Evolutionary conservation across 2,797 vertebrate species (phyloP).

Genomic region (Karalla daura): DNA sequence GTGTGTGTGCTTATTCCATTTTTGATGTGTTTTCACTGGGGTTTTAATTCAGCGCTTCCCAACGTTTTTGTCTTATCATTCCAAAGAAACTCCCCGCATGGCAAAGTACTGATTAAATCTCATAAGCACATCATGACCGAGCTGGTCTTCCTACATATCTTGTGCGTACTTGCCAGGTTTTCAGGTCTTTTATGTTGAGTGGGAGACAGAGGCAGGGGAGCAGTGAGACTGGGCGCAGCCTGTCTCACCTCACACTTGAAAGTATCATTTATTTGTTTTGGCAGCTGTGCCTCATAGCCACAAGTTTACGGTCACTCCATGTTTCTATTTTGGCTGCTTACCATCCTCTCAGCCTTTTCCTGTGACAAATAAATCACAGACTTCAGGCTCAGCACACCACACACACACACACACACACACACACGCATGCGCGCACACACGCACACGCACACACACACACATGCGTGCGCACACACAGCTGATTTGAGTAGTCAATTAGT

Average conservation of each 20-base stretch:
- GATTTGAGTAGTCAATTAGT: neutral
- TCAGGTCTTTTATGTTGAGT: constrained; percentile 25
- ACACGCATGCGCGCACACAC: too few species aligned
- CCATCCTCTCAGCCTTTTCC: neutral
- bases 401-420: too few species aligned
- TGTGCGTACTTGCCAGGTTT: constrained; percentile 68
- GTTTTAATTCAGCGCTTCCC: constrained; percentile 11
- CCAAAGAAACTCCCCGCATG: constrained; percentile 20
- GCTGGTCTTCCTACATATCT: constrained; percentile 56
- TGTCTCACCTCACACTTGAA: neutral
- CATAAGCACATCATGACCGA: constrained; percentile 52
- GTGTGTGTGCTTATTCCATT: constrained; percentile 36
- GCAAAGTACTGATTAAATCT: constrained; percentile 45
- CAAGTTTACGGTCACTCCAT: neutral
- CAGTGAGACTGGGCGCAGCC: constrained; percentile 23
- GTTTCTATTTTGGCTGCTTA: neutral
- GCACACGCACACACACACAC: too few species aligned
- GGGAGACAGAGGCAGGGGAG: constrained; percentile 10
- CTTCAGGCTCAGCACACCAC: too few species aligned
- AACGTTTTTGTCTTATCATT: constrained; percentile 21
- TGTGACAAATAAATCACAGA: neutral
- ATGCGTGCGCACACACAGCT: too few species aligned
- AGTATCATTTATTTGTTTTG: constrained; percentile 9
- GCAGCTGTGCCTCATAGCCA: neutral
- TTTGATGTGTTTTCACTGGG: constrained; percentile 22